Base-by-base conservation (phyloP, 1,140 invertebrate species). In the Philopotamus ludificatus region DNA sequence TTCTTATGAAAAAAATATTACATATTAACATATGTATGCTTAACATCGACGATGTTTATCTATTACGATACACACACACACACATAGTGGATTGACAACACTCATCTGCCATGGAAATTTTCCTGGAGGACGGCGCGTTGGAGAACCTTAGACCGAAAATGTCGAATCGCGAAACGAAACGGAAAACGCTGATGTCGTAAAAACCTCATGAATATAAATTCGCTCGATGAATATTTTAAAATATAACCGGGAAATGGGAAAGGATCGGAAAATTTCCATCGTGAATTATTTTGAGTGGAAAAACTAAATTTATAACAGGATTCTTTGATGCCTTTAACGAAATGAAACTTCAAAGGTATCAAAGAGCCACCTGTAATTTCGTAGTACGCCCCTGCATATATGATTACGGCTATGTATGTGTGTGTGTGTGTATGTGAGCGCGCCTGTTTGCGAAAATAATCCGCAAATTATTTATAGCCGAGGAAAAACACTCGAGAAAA, bases 281-380 rank as follows among this genome's bases (percentile, higher is more conserved):
- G n/a, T 23, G 53, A 39, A 57, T 57, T 57, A 57, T 57, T 57
- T 57, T 57, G 34, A 57, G 25, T 57, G 53, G 53, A 39, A 57
- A 47, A 57, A 57, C 21, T 57, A 57, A 57, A 57, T 57, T 57
- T 25, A 39, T 57, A 39, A 57, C 23, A 57, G 34, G 34, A n/a
- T 21, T 57, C 53, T 57, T 57, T 57, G 53, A 57, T 39, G 23
- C 8, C 23, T 57, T 21, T 28, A 25, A 39, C 21, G 8, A 39
- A 28, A 57, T 39, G 23, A 28, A 26, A 57, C 53, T 57, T 57
- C 53, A 57, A 57, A 57, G 53, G 34, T 25, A 9, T 47, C 44
- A 47, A 47, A 47, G 44, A 47, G 44, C 44, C 44, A 47, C 44
- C 44, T 47, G 44, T 47, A 47, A 47, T 47, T 47, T 47, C 15